Percentiles rank a stretch among this genome's conserved stretches.
These are phyloP conservation scores for Lysandra bellargus DNA, from an alignment of 2,888 invertebrate genomes.

Conservation along the genomic window DNA sequence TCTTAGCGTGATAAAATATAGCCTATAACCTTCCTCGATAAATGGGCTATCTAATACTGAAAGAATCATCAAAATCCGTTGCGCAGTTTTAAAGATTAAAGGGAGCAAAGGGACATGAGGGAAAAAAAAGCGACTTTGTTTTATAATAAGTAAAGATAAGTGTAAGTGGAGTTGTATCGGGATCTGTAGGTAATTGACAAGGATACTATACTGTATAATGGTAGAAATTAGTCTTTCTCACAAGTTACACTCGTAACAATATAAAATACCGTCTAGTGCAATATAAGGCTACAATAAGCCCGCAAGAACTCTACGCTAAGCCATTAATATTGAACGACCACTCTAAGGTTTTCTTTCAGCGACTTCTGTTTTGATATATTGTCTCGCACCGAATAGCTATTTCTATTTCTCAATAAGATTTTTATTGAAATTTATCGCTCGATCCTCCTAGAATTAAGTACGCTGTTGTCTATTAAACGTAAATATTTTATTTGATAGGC, in stretches of 20 bases:
- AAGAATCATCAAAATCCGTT: too few species aligned
- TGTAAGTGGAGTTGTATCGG: too few species aligned
- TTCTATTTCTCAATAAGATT: slow-evolving; percentile 13
- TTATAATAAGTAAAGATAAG: too few species aligned
- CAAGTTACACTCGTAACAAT: neutral
- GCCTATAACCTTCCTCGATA: too few species aligned
- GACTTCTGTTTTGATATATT: slow-evolving; percentile 18
- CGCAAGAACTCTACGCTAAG: neutral
- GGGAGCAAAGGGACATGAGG: too few species aligned
- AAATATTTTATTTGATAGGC: neutral
- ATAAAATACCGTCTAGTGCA: neutral
- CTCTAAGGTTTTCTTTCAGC: slow-evolving; percentile 12
- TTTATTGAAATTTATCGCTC: slow-evolving; percentile 7
- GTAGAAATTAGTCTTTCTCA: neutral
- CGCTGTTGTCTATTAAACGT: neutral
- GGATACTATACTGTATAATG: too few species aligned
- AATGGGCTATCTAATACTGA: too few species aligned
- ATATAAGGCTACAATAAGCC: neutral
- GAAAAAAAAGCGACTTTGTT: too few species aligned
- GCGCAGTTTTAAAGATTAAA: too few species aligned
- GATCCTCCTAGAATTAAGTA: neutral
- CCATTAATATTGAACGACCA: slow-evolving; percentile 19
- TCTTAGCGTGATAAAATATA: too few species aligned
- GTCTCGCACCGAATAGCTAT: neutral
- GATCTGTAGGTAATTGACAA: too few species aligned